Evolutionary conservation across 2,797 vertebrate genomes (phyloP).

Genomic region (Sebastes hubbsi): DNA sequence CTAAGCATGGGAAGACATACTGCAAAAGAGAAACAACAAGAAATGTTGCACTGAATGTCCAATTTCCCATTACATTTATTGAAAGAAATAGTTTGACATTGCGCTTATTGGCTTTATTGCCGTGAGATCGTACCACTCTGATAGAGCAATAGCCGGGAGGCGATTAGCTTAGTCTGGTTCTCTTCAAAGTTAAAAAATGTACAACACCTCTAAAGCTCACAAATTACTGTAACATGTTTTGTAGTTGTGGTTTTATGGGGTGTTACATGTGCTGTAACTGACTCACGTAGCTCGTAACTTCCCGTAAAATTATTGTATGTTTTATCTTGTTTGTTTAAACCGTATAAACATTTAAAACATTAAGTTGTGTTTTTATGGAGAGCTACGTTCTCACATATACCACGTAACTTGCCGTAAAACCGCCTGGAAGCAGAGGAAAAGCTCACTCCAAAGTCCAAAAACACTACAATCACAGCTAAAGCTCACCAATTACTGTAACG

Average conservation of each 20-base stretch:
- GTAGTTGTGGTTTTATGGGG: not conserved
- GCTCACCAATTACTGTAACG: too few species aligned
- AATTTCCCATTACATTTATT: not conserved
- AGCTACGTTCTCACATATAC: not conserved
- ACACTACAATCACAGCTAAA: too few species aligned
- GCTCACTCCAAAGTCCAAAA: too few species aligned
- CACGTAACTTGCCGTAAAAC: not conserved
- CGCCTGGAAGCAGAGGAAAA: too few species aligned
- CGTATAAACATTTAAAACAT: not conserved
- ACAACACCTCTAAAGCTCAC: not conserved
- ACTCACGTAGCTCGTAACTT: too few species aligned
- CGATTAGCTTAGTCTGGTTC: not conserved
- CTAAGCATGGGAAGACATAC: not conserved
- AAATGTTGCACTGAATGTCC: not conserved
- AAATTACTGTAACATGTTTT: not conserved
- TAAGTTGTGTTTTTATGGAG: not conserved
- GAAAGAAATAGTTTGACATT: not conserved
- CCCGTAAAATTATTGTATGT: not conserved
- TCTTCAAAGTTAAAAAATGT: not conserved
- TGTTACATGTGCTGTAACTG: not conserved
- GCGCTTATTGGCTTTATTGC: not conserved
- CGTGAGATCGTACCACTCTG: not conserved
- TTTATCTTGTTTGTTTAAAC: not conserved
- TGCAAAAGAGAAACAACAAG: not conserved
- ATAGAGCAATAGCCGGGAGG: not conserved